Evolutionary conservation across 2,888 invertebrate species (phyloP), one percentile per base, ranked within the genome.

Genomic region (Trypoxylon attenuatum): DNA sequence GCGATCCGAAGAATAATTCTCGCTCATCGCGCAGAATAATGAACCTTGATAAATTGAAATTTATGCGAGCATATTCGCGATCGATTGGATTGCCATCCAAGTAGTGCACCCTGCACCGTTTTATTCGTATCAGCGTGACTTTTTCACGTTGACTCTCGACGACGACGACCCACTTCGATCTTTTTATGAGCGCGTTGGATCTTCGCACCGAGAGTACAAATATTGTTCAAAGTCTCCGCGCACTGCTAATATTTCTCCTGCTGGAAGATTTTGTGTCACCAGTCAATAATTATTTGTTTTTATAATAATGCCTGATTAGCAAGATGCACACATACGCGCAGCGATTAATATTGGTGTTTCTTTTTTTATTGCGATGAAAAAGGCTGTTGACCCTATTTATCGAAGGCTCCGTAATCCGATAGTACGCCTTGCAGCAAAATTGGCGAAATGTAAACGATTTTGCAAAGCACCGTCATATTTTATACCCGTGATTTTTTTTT

Each of bases 21-120:
- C 29, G 16, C 42, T 33, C 25, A n/a, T 18, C 23, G 19, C 39
- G 23, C 18, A 8, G 45, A 21, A 62, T 69, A 72, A 71, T 58
- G 61, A 52, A 39, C 27, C 1, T 47, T 56, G 62, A 61, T 55
- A 69, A 62, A 61, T 62, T 52, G 38, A 42, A 56, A 69, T 72
- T 71, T 62, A 56, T 56, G 69, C 59, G 54, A 25, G 59, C 38
- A 39, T 21, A 42, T 55, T 54, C 49, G 22, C 68, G 38, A 62
- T 49, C 65, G 52, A 63, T 65, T 60, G 69, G 69, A 59, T 47
- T n/a, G 38, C 25, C 46, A 18, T 62, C 54, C 65, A 69, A 41
- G 38, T 38, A 60, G 38, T 43, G 41, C 52, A 43, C 49, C n/a
- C n/a, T n/a, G 50, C 47, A 21, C 43, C 49, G 41, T 58, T 66